Conservation (phyloP, 1,140 invertebrate genomes). For the Drosophila paulistorum region DNA sequence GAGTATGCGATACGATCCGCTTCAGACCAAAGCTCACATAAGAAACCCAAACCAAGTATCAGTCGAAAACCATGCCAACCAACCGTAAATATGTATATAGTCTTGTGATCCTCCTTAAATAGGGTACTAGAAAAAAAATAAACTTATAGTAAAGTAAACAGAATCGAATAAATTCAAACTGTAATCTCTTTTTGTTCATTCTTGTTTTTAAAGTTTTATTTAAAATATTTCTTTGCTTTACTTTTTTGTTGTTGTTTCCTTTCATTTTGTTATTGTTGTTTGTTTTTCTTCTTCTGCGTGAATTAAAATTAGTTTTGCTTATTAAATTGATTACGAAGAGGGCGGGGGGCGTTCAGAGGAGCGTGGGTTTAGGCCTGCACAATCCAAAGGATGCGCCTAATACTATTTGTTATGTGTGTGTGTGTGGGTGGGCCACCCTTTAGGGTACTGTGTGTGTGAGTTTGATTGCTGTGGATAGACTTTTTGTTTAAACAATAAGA, state of each 20-base stretch:
- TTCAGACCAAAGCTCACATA: no score
- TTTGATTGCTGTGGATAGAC: constrained; percentile 27
- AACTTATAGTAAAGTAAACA: no score
- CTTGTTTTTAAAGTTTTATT: constrained; percentile 78
- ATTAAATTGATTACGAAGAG: constrained; percentile 40
- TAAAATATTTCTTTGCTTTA: constrained; percentile 74
- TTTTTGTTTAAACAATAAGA: constrained; percentile 48
- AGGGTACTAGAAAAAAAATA: no score
- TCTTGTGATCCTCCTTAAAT: no score
- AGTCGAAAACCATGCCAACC: no score
- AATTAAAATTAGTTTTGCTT: constrained; percentile 69
- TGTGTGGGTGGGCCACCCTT: constrained; percentile 4
- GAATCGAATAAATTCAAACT: no score
- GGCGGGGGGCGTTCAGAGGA: constrained; percentile 5
- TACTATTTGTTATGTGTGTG: constrained; percentile 19
- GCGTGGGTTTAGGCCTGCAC: constrained; percentile 10
- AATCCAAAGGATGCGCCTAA: constrained; percentile 13
- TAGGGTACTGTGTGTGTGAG: constrained; percentile 6
- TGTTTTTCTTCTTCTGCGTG: constrained; percentile 7
- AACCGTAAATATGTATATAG: no score
- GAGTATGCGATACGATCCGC: no score
- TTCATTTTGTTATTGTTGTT: constrained; percentile 30
- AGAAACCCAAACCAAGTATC: no score
- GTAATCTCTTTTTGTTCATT: constrained; percentile 42
- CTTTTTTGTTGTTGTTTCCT: constrained; percentile 16